These are phyloP conservation scores for Heterotis niloticus DNA, from an alignment of 2,113 vertebrate genomes.

Conservation along the genomic window DNA sequence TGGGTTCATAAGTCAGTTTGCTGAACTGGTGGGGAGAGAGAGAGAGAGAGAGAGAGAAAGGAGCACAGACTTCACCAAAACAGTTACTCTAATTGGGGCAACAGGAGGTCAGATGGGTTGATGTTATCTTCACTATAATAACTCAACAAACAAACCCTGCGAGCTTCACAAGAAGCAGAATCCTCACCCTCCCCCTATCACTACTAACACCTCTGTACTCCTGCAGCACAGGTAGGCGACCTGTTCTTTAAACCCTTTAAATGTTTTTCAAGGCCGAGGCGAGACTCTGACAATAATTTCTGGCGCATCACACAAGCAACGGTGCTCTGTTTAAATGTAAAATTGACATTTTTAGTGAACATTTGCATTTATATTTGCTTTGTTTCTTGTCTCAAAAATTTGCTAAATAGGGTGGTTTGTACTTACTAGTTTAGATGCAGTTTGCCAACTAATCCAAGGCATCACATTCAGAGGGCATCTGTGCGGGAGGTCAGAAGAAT, in stretches of 20 bases:
- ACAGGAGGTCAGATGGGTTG: constrained; percentile 1
- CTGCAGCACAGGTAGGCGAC: constrained; percentile 1
- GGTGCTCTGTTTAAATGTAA: too few species aligned
- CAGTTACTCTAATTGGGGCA: constrained; percentile 6
- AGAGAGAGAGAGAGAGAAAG: too few species aligned
- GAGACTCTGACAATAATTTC: too few species aligned
- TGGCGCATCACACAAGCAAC: too few species aligned
- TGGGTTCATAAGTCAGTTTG: background rate
- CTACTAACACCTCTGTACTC: background rate
- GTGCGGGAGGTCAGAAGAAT: too few species aligned
- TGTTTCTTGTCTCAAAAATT: too few species aligned
- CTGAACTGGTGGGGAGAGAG: background rate
- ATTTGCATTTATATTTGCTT: too few species aligned
- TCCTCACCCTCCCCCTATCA: background rate
- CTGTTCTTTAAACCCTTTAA: background rate
- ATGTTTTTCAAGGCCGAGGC: background rate
- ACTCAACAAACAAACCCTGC: background rate
- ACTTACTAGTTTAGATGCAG: too few species aligned
- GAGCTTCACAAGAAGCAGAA: background rate
- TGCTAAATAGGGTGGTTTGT: too few species aligned
- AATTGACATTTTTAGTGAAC: too few species aligned
- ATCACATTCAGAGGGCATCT: too few species aligned
- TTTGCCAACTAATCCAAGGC: too few species aligned
- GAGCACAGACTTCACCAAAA: background rate
- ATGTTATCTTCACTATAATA: background rate